A percentile compares a stretch with the other conserved stretches of the same genome.
phyloP scores from a whole-genome alignment of 2,888 invertebrate genomes.

The Sphaerophoria taeniata region DNA sequence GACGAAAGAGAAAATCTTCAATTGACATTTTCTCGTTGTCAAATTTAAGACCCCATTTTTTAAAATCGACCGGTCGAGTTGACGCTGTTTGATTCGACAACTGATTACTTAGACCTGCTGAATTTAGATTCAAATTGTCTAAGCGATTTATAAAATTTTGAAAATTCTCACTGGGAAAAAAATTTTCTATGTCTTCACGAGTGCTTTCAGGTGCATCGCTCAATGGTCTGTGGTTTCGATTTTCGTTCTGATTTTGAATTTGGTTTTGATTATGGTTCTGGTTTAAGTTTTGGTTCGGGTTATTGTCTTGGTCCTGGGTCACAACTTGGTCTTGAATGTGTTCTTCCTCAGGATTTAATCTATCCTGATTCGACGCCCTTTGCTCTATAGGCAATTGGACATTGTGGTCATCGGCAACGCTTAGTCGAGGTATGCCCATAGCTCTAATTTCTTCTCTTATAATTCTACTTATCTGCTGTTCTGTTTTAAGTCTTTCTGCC shows the following conservation, averaged over 20 bases:
- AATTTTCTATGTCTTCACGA: not conserved
- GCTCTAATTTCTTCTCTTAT: not conserved
- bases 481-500: not conserved
- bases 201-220: not conserved
- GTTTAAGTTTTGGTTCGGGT: not conserved
- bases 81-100: not conserved
- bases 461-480: not conserved
- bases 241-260: not conserved
- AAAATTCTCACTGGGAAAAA: not conserved
- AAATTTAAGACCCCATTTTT: constrained; percentile 6
- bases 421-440: not conserved
- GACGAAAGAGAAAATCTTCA: not conserved
- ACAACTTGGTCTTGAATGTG: not conserved
- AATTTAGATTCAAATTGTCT: not conserved
- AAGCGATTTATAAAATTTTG: not conserved
- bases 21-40: not conserved
- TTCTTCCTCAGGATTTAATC: not conserved
- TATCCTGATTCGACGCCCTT: not conserved
- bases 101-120: not conserved
- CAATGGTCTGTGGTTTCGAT: not conserved
- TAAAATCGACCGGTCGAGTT: not conserved
- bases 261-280: not conserved
- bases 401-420: not conserved
- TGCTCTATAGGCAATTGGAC: too few species aligned
- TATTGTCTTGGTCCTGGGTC: not conserved